phyloP scores from a whole-genome alignment of 2,113 vertebrate genomes.

The Cricetomys ansorgei region DNA sequence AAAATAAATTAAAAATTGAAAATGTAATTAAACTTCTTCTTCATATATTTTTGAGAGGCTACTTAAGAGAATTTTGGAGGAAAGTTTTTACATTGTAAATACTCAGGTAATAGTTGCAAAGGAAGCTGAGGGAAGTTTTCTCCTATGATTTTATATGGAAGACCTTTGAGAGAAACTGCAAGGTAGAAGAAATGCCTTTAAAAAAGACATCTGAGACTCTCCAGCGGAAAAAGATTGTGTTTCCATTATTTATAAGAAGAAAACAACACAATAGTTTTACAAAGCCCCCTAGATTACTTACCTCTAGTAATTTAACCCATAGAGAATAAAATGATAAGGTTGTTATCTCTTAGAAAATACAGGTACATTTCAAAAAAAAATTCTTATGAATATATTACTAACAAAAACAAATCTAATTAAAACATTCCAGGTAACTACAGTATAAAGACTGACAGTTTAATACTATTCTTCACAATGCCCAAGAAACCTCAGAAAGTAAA shows the following conservation, averaged over 20 bases:
- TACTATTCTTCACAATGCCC: background rate
- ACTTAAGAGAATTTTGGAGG: constrained; percentile 1
- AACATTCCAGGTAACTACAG: background rate
- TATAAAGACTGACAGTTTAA: background rate
- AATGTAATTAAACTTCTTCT: background rate
- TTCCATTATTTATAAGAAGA: constrained; percentile 16
- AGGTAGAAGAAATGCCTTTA: background rate
- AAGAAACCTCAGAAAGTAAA: background rate
- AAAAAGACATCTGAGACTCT: background rate
- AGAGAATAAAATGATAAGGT: constrained; percentile 9
- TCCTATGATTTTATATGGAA: background rate
- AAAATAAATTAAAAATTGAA: background rate
- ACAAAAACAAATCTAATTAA: background rate
- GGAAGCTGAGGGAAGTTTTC: background rate
- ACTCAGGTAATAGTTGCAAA: background rate
- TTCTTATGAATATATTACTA: background rate
- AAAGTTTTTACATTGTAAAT: background rate
- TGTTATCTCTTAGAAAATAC: background rate
- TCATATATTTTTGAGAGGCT: background rate
- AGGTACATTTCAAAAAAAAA: background rate
- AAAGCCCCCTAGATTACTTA: background rate
- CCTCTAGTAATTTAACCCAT: background rate
- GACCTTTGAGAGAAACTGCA: background rate
- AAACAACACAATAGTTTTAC: background rate
- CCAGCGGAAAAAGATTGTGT: background rate